A percentile compares a stretch with the other conserved stretches of the same genome.
Conservation (phyloP, 2,113 vertebrate genomes). For the Potamarius usumacintae region DNA sequence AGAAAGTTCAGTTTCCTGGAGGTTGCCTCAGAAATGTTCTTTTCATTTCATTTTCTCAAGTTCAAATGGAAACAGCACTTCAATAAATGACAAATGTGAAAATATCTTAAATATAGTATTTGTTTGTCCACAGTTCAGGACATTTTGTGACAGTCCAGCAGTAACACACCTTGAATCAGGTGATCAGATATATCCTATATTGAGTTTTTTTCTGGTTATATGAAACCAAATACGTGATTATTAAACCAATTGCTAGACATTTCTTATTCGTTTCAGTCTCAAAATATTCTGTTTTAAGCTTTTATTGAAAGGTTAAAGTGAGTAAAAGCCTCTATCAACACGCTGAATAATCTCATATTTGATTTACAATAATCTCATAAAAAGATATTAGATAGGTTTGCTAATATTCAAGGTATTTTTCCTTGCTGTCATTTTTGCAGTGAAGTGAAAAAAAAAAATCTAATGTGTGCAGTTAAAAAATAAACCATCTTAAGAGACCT, state of each 20-base stretch:
- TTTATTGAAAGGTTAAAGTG: background rate
- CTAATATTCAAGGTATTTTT: background rate
- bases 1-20: background rate
- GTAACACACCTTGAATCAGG: too few species aligned
- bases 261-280: background rate
- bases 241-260: background rate
- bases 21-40: background rate
- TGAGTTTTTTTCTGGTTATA: background rate
- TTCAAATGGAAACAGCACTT: background rate
- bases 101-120: background rate
- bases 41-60: background rate
- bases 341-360: background rate
- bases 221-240: background rate
- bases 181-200: too few species aligned
- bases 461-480: background rate
- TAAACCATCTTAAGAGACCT: background rate
- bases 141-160: too few species aligned
- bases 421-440: background rate
- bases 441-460: background rate
- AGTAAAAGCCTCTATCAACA: background rate
- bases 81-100: background rate
- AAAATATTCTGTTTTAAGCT: background rate
- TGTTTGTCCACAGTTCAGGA: too few species aligned
- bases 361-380: background rate
- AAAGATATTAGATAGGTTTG: background rate